A percentile compares a stretch with the other conserved stretches of the same genome.
Conservation (phyloP, 2,888 invertebrate species). For the Plebejus melissa region DNA sequence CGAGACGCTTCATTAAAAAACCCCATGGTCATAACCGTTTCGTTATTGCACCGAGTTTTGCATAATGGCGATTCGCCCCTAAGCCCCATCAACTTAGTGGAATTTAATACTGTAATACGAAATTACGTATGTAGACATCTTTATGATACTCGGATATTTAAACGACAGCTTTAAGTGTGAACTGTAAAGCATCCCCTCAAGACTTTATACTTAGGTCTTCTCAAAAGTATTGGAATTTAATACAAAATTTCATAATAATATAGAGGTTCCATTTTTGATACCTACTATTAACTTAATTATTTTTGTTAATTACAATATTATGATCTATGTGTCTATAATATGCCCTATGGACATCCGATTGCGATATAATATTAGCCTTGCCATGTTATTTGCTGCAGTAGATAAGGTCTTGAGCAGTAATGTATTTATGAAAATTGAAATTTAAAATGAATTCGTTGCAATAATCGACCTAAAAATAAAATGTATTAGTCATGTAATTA, state of each 20-base stretch:
- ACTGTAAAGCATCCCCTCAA: not conserved
- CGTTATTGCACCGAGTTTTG: slow-evolving; percentile 64
- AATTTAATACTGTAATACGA: slow-evolving; percentile 47
- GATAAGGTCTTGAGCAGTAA: not conserved
- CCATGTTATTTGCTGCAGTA: not conserved
- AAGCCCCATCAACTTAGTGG: slow-evolving; percentile 38
- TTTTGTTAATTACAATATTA: too few relatives aligned
- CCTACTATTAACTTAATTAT: too few relatives aligned
- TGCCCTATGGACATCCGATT: not conserved
- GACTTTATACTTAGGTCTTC: not conserved
- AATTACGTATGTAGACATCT: slow-evolving; percentile 22
- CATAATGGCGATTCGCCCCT: slow-evolving; percentile 52
- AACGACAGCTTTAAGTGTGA: slow-evolving; percentile 2
- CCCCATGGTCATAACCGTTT: slow-evolving; percentile 45
- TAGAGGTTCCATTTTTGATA: not conserved
- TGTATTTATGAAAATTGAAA: not conserved
- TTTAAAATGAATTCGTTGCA: not conserved
- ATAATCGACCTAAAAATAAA: too few relatives aligned
- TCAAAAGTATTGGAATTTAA: not conserved
- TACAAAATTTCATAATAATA: not conserved
- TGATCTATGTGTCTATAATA: too few relatives aligned
- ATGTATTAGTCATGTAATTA: too few relatives aligned
- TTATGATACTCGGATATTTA: slow-evolving; percentile 13
- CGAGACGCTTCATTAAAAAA: slow-evolving; percentile 50
- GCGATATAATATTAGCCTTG: not conserved